phyloP scores from a whole-genome alignment of 2,113 vertebrate genomes.

The Poeciliopsis prolifica region DNA sequence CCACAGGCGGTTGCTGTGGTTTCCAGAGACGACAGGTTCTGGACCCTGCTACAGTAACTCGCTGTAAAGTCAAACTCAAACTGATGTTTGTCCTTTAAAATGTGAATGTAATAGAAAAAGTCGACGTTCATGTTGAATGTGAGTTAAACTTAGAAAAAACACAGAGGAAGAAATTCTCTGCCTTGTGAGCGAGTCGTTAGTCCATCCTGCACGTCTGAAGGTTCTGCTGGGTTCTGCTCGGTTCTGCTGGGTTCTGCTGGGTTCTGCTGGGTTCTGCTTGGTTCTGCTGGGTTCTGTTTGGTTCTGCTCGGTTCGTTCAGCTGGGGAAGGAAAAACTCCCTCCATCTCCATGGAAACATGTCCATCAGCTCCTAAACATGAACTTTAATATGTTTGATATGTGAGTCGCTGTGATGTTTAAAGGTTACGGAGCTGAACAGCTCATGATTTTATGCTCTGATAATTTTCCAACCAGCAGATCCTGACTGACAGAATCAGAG shows the following conservation, averaged over 20 bases:
- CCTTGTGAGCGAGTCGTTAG: not conserved
- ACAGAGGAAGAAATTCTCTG: not conserved
- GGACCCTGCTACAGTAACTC: not conserved
- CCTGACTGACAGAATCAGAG: not conserved
- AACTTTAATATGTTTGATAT: not conserved
- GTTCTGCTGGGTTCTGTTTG: too few relatives aligned
- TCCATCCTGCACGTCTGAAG: not conserved
- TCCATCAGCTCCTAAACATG: not conserved
- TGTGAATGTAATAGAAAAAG: not conserved
- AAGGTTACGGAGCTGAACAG: not conserved
- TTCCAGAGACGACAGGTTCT: not conserved
- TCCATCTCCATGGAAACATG: not conserved
- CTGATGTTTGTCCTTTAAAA: not conserved
- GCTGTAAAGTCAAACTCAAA: not conserved
- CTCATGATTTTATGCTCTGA: not conserved
- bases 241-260: not conserved
- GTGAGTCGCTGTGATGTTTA: not conserved
- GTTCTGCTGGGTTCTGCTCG: too few relatives aligned
- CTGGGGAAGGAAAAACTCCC: not conserved
- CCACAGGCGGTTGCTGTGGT: not conserved
- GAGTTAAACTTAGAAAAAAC: not conserved
- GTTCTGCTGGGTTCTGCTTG: too few relatives aligned
- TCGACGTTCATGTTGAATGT: not conserved
- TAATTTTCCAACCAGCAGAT: not conserved
- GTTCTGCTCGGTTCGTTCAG: not conserved